phyloP scores from a whole-genome alignment of 2,888 invertebrate species.

The Papilio elwesi region DNA sequence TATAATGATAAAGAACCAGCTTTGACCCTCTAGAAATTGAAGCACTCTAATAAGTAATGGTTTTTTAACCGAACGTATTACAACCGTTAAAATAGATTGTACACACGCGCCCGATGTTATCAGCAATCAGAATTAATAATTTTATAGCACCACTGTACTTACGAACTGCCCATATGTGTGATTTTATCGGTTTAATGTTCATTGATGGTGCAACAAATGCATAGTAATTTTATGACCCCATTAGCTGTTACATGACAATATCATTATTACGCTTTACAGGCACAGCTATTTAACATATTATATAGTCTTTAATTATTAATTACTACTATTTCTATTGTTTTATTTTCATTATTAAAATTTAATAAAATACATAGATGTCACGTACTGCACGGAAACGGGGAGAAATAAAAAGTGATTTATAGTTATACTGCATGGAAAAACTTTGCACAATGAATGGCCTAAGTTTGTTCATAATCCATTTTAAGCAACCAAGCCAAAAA shows the following conservation, averaged over 20 bases:
- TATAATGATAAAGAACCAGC: neutral
- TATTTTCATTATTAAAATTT: constrained; percentile 15
- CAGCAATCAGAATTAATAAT: constrained; percentile 40
- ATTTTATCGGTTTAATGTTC: constrained; percentile 40
- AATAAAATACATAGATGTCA: neutral
- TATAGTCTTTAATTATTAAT: constrained; percentile 14
- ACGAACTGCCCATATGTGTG: constrained; percentile 33
- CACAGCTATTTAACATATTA: constrained; percentile 3
- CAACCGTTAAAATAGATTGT: constrained; percentile 24
- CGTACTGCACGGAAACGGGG: neutral
- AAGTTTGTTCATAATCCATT: too few relatives aligned
- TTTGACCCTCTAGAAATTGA: neutral
- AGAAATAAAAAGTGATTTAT: neutral
- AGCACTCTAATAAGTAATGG: constrained; percentile 37
- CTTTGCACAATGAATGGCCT: too few relatives aligned
- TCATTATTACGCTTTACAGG: constrained; percentile 16
- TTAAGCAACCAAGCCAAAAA: too few relatives aligned
- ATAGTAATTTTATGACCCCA: constrained; percentile 34
- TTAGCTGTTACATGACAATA: constrained; percentile 25
- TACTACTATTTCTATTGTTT: neutral
- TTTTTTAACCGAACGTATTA: constrained; percentile 42
- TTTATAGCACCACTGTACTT: constrained; percentile 35
- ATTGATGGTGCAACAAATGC: constrained; percentile 39
- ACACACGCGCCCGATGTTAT: constrained; percentile 35
- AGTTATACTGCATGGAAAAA: too few relatives aligned